These are phyloP conservation scores for Leptinotarsa juncta DNA, from an alignment of 2,888 invertebrate species.

Conservation along the genomic window DNA sequence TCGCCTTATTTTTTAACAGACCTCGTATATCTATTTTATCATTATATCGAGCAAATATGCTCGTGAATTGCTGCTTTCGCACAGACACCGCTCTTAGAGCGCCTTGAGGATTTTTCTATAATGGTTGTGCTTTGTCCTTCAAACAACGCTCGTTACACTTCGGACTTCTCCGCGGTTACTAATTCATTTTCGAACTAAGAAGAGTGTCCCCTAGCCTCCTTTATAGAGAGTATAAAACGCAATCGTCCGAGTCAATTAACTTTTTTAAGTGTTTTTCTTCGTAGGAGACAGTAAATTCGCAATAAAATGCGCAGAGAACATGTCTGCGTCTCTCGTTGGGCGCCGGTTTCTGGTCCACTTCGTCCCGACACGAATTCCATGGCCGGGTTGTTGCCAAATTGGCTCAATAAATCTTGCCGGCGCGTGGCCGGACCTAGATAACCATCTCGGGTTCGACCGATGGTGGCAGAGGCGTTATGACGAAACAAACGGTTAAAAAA, in stretches of 20 bases:
- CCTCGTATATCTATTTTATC: no score
- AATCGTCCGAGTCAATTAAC: slow-evolving; percentile 60
- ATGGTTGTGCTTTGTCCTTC: no score
- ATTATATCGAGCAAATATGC: no score
- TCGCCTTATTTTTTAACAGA: no score
- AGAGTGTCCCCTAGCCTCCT: not conserved
- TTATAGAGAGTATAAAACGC: slow-evolving; percentile 21
- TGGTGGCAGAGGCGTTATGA: slow-evolving; percentile 4
- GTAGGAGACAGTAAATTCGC: slow-evolving; percentile 59
- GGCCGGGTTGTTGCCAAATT: slow-evolving; percentile 60
- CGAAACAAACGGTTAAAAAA: not conserved
- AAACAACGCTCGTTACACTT: no score
- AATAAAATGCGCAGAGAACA: slow-evolving; percentile 53
- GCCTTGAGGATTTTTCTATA: no score
- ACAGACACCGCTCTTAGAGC: no score
- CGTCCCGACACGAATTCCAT: slow-evolving; percentile 55
- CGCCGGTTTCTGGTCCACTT: slow-evolving; percentile 38
- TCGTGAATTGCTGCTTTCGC: no score
- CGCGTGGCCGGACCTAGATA: slow-evolving; percentile 58
- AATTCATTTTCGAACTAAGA: not conserved
- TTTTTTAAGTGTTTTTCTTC: slow-evolving; percentile 61
- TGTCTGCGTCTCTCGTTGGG: slow-evolving; percentile 42
- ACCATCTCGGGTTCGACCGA: slow-evolving; percentile 50
- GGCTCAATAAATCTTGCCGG: slow-evolving; percentile 59
- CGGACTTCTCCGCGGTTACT: not conserved